Evolutionary conservation across 2,113 vertebrate genomes (phyloP).

Genomic region (Genyomyrus donnyi): DNA sequence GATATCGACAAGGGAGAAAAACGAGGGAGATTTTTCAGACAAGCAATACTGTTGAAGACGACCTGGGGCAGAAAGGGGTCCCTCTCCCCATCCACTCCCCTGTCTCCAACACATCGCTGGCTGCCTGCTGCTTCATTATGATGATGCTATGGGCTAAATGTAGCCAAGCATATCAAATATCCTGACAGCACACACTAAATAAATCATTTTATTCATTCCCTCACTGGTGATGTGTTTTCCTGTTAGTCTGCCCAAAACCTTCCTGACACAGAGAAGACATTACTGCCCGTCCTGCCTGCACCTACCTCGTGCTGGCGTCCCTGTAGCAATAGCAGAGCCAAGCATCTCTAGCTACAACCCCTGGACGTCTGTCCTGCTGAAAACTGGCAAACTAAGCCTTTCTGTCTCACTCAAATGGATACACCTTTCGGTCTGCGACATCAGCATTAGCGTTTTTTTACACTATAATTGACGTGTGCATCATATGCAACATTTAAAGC

Average conservation of each 20-base stretch:
- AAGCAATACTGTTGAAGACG: conserved; percentile 59
- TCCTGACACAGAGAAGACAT: conserved; percentile 47
- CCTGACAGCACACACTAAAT: conserved; percentile 62
- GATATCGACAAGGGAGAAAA: conserved; percentile 58
- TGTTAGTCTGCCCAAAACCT: conserved; percentile 51
- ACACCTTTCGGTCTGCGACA: neutral
- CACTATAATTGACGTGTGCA: neutral
- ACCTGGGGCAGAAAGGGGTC: conserved; percentile 45
- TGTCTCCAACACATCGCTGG: conserved; percentile 52
- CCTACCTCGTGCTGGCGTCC: neutral
- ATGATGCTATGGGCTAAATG: conserved; percentile 63
- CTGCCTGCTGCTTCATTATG: conserved; percentile 67
- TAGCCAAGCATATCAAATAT: conserved; percentile 69
- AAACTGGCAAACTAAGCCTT: neutral
- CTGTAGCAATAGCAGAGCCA: neutral
- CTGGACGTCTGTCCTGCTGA: neutral
- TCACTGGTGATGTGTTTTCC: conserved; percentile 54
- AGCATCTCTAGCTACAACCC: neutral
- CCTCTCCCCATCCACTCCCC: conserved; percentile 53
- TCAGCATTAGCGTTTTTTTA: conserved; percentile 16
- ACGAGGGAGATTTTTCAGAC: conserved; percentile 57
- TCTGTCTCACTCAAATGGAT: neutral
- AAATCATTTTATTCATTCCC: conserved; percentile 67
- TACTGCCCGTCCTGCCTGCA: conserved; percentile 22
- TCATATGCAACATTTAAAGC: neutral